Base-by-base conservation (phyloP, 2,888 invertebrate genomes). In the Eurois occulta region DNA sequence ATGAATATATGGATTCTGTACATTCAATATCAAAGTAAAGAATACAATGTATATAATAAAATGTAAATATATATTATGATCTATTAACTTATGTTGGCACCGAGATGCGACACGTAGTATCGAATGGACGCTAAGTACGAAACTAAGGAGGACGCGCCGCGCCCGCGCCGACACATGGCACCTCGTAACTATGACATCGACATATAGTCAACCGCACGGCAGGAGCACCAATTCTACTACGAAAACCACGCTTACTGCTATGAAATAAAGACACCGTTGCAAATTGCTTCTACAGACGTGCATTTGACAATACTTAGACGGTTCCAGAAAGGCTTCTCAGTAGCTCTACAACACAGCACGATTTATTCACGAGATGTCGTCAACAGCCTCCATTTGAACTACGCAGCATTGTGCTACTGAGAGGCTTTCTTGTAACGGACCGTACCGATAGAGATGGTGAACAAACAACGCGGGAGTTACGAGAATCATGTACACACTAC, bases 11-110 rank as follows among this genome's bases (percentile, higher is more conserved):
- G 92, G 93, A 92, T 92, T 93, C 95, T 95, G 95, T 95, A 96
- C 96, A 95, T 93, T 92, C 91, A 94, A 94, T 95, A 95, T 95
- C 94, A 96, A 96, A 95, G 92, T 95, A 95, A 96, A 95, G 93
- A 93, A 93, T 95, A 93, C 90, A 93, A 94, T 94, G 93, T 94
- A 94, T 95, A 94, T 90, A 93, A 93, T 93, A 93, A 89, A 94
- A 95, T 95, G 94, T 95, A 95, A 95, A 96, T 95, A 95, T 95
- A 93, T 88, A 92, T 91, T 92, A 93, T 93, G 91, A 92, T 93
- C 92, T 94, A 93, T 92, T 92, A 92, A 94, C 91, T 94, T 92
- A 92, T 92, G 90, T 95, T 96, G 96, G 96, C 96, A 96, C 96
- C 95, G 94, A 92, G 84, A 91, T 91, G 92, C 91, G 93, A 93